phyloP scores from a whole-genome alignment of 2,888 invertebrate species.

The Calameuta idolon region DNA sequence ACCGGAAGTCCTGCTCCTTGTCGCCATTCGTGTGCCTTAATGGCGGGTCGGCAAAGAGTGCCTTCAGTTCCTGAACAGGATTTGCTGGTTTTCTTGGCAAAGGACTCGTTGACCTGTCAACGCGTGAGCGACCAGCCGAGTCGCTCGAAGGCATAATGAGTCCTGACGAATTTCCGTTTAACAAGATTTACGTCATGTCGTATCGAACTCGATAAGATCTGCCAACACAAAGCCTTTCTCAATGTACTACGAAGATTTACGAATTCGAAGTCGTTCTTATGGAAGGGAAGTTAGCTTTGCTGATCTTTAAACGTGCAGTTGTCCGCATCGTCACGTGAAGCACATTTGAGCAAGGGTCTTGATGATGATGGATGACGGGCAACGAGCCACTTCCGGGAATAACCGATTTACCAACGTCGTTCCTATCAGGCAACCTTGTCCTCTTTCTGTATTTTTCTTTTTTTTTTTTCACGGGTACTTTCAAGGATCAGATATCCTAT shows the following conservation, averaged over 20 bases:
- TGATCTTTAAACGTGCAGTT: conserved; percentile 34
- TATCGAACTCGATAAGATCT: background rate
- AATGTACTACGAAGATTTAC: background rate
- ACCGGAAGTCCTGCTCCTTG: conserved; percentile 48
- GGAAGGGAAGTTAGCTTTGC: conserved; percentile 6
- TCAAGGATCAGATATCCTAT: background rate
- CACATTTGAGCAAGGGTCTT: conserved; percentile 37
- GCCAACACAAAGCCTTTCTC: background rate
- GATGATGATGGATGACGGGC: conserved; percentile 61
- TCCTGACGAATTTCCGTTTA: background rate
- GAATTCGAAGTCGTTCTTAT: background rate
- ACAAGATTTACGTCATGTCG: background rate
- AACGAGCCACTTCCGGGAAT: conserved; percentile 64
- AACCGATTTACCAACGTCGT: conserved; percentile 49
- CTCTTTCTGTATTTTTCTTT: conserved; percentile 31
- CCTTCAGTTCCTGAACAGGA: conserved; percentile 56
- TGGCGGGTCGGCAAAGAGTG: conserved; percentile 51
- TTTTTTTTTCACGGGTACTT: background rate
- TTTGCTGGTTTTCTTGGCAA: conserved; percentile 40
- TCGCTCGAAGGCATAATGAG: conserved; percentile 55
- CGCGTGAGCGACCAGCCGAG: conserved; percentile 42
- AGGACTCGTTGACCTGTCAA: conserved; percentile 60
- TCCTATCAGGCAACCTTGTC: conserved; percentile 59
- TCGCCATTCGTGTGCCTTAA: conserved; percentile 29
- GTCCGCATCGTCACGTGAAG: conserved; percentile 45